Conservation (phyloP, 2,113 vertebrate species). For the Cavia aperea region DNA sequence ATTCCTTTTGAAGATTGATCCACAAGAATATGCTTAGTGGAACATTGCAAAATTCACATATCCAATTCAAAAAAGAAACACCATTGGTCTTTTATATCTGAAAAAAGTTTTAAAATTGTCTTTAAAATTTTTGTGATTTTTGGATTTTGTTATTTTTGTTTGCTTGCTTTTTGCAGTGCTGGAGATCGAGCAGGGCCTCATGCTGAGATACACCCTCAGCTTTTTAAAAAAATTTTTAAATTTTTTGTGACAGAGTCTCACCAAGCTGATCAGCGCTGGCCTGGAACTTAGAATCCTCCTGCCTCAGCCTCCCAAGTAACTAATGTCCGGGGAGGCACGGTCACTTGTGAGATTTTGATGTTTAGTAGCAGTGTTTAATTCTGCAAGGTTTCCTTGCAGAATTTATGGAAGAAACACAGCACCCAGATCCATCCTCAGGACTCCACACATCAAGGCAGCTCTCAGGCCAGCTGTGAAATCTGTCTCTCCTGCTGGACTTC, state of each 20-base stretch:
- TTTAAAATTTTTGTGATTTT: neutral
- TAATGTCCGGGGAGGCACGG: neutral
- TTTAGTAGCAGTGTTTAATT: neutral
- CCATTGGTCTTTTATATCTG: neutral
- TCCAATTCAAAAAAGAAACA: neutral
- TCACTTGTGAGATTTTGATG: neutral
- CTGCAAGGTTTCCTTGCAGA: neutral
- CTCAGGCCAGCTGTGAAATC: neutral
- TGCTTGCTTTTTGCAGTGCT: neutral
- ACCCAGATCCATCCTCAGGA: neutral
- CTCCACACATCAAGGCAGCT: fast-evolving
- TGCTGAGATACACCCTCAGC: neutral
- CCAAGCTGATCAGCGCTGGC: neutral
- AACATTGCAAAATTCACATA: conserved; percentile 8
- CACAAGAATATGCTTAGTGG: neutral
- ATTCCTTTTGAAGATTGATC: neutral
- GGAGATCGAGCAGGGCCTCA: neutral
- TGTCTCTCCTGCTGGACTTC: neutral
- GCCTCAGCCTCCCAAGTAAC: neutral
- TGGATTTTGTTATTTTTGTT: neutral
- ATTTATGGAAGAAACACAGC: neutral
- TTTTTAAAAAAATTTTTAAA: too few species aligned
- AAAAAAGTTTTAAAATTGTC: neutral
- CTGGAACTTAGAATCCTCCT: neutral
- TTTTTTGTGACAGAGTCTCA: neutral